Conservation (phyloP, 2,797 vertebrate species). For the Amblyopsis hoosieri region DNA sequence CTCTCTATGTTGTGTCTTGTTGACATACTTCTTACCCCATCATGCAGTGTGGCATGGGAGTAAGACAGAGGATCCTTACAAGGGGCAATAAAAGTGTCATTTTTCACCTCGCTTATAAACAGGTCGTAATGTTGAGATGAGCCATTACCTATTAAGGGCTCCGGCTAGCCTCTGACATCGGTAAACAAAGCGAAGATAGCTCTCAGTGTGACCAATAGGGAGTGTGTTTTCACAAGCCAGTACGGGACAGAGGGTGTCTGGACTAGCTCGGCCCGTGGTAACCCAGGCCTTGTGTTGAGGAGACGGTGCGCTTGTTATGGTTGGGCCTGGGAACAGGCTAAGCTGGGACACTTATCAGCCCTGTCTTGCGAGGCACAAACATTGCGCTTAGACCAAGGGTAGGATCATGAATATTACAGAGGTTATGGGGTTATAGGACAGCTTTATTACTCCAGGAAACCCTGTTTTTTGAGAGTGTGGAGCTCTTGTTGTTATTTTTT, state of each 20-base stretch:
- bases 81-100: slow-evolving; percentile 71
- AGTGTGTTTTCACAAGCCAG: slow-evolving; percentile 62
- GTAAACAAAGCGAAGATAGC: slow-evolving; percentile 58
- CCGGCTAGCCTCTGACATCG: slow-evolving; percentile 57
- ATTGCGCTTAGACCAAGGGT: slow-evolving; percentile 36
- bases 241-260: slow-evolving; percentile 63
- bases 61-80: slow-evolving; percentile 45
- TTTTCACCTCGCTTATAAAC: slow-evolving; percentile 72
- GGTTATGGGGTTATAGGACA: slow-evolving; percentile 64
- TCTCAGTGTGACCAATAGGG: slow-evolving; percentile 42
- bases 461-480: slow-evolving; percentile 51
- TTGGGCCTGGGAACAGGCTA: slow-evolving; percentile 65
- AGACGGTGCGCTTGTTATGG: slow-evolving; percentile 72
- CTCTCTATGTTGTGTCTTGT: slow-evolving; percentile 11
- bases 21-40: slow-evolving; percentile 32
- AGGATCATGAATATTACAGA: slow-evolving; percentile 68
- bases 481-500: slow-evolving; percentile 47
- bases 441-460: slow-evolving; percentile 41
- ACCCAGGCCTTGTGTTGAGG: slow-evolving; percentile 55
- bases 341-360: slow-evolving; percentile 62
- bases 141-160: slow-evolving; percentile 79
- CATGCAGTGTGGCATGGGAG: slow-evolving; percentile 19
- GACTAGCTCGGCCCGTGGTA: slow-evolving; percentile 66
- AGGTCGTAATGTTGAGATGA: slow-evolving; percentile 72
- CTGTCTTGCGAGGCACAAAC: slow-evolving; percentile 65